These are phyloP conservation scores for Balanococcus diminutus DNA, from an alignment of 2,888 invertebrate genomes.

Conservation along the genomic window DNA sequence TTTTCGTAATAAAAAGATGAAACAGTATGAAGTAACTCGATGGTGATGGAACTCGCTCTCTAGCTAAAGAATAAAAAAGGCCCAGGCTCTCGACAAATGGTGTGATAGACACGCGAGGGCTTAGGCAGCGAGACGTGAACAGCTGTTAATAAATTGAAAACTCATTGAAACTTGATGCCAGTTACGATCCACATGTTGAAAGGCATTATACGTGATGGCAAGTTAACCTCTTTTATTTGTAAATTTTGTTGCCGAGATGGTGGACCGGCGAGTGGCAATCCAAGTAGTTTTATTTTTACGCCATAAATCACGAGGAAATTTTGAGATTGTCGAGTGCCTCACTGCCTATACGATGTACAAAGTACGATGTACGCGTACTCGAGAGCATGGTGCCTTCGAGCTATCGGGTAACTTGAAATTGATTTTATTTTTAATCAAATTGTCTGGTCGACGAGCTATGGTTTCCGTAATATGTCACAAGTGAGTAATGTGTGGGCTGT, in stretches of 20 bases:
- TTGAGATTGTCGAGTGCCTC: neutral
- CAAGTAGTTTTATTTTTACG: neutral
- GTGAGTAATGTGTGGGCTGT: constrained; percentile 31
- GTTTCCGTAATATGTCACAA: constrained; percentile 8
- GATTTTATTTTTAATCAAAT: constrained; percentile 42
- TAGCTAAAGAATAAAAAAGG: neutral
- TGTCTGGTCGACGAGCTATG: constrained; percentile 26
- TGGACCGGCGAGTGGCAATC: neutral
- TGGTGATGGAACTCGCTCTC: neutral
- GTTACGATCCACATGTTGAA: constrained; percentile 18
- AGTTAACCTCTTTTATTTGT: neutral
- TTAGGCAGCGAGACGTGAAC: neutral
- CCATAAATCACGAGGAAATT: constrained; percentile 13
- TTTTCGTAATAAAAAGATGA: neutral
- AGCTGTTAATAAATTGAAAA: constrained; percentile 3
- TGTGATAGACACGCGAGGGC: neutral
- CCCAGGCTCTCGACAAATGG: too few relatives aligned
- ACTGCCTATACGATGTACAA: too few relatives aligned
- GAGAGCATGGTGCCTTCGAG: neutral
- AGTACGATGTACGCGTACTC: too few relatives aligned
- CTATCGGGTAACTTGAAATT: neutral
- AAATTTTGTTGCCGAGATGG: neutral
- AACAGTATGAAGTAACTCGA: neutral
- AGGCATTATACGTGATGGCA: neutral
- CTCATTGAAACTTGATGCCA: neutral